Conservation (phyloP, 2,113 vertebrate species). For the Phalacrocorax pelagicus region DNA sequence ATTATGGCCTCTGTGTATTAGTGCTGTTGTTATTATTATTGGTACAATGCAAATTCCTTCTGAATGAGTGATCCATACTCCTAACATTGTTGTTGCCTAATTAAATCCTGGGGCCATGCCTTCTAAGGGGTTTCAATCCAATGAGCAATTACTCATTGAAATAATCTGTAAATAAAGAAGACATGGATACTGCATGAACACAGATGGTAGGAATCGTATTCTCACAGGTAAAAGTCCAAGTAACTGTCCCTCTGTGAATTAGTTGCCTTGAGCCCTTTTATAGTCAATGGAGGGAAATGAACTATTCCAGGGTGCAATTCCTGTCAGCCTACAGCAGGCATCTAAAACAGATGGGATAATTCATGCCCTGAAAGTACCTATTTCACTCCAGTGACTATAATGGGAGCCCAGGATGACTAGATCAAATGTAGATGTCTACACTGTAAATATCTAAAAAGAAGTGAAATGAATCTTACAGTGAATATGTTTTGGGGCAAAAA, state of each 20-base stretch:
- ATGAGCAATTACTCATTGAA: not conserved
- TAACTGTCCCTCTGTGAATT: not conserved
- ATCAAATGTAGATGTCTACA: not conserved
- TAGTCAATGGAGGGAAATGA: not conserved
- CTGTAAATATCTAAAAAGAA: not conserved
- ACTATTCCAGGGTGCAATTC: not conserved
- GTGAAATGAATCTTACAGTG: not conserved
- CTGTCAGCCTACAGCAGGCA: not conserved
- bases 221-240: not conserved
- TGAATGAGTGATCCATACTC: slow-evolving; percentile 25
- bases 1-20: not conserved
- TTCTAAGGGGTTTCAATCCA: slow-evolving; percentile 1
- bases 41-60: slow-evolving; percentile 33
- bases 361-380: not conserved
- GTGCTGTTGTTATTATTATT: not conserved
- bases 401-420: not conserved
- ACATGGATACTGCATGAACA: not conserved
- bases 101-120: not conserved
- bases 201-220: not conserved
- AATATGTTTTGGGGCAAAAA: not conserved
- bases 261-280: not conserved
- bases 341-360: not conserved
- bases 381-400: not conserved
- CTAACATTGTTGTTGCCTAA: not conserved
- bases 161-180: not conserved